Conservation (phyloP, 2,113 vertebrate genomes). For the Centropristis striata region DNA sequence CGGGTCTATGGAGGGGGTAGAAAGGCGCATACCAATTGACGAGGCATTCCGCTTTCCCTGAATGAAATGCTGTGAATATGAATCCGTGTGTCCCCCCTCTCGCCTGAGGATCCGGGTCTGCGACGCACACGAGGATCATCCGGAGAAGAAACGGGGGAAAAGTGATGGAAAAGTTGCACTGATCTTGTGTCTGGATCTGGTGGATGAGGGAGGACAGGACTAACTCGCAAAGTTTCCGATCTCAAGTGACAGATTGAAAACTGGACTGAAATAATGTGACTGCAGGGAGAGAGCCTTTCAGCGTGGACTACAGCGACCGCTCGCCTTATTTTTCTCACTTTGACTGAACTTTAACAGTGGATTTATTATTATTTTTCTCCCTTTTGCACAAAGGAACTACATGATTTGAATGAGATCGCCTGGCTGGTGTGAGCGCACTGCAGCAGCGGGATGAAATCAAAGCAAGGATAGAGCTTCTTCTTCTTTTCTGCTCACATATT, state of each 20-base stretch:
- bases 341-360: slow-evolving; percentile 41
- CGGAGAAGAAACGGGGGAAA: slow-evolving; percentile 39
- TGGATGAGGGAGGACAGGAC: slow-evolving; percentile 63
- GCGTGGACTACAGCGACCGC: slow-evolving; percentile 45
- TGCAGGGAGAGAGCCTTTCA: slow-evolving; percentile 23
- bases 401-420: slow-evolving; percentile 51
- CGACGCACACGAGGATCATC: slow-evolving; percentile 44
- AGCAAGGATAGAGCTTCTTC: slow-evolving; percentile 46
- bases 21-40: slow-evolving; percentile 72
- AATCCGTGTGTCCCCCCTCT: slow-evolving; percentile 65
- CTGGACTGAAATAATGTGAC: slow-evolving; percentile 78
- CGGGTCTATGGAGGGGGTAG: slow-evolving; percentile 64
- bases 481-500: slow-evolving; percentile 10
- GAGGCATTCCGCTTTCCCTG: slow-evolving; percentile 78
- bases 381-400: slow-evolving; percentile 44
- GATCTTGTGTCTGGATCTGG: slow-evolving; percentile 54
- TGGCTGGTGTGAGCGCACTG: slow-evolving; percentile 48
- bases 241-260: slow-evolving; percentile 66
- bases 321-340: slow-evolving; percentile 28
- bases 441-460: slow-evolving; percentile 68
- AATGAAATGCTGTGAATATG: slow-evolving; percentile 82
- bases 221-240: slow-evolving; percentile 77
- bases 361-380: slow-evolving; percentile 29
- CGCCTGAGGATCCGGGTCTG: slow-evolving; percentile 71
- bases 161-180: slow-evolving; percentile 81